Evolutionary conservation across 2,888 invertebrate species (phyloP), one percentile per base, ranked within the genome.

Genomic region (Drosophila anomalipes): DNA sequence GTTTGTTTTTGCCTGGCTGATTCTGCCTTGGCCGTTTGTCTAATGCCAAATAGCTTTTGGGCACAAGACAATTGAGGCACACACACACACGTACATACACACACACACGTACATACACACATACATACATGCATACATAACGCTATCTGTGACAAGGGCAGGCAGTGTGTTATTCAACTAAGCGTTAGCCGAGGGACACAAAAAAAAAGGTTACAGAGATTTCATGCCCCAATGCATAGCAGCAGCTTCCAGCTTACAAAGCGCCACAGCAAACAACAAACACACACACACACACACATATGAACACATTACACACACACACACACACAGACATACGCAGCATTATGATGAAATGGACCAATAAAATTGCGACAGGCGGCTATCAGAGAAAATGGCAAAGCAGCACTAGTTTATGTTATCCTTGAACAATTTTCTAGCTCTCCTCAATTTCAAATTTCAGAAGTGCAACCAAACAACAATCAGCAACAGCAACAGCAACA

Each of bases 121-220:
- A 37, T 14, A 44, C 44, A 61, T 5, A 53, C 19, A 49, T n/a
- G 59, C 35, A 61, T 9, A 63, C 28, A 57, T n/a, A 64, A 47
- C 41, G 52, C 37, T 71, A 76, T 77, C 59, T 80, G 66, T 80
- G 71, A 69, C 77, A 82, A 74, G 69, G 77, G 71, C 77, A 80
- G 54, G 58, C 72, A 74, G 70, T 60, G 66, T 75, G 57, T 64
- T 72, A 84, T 65, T 75, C 73, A 71, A 74, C 66, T 70, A 65
- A 68, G 70, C 73, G 60, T 33, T 66, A 65, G 65, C 47, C 10
- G 6, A 44, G 26, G 59, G 9, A 51, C 49, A 49, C 49, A 57
- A 57, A 67, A 77, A 75, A 85, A 86, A 83, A 88, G 82, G 88
- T 86, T 90, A 77, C 83, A 79, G 60, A 74, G 85, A 81, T 89